Evolutionary conservation across 2,888 invertebrate genomes (phyloP), one percentile per base, ranked within the genome.

Genomic region (Andrena trimmerana): DNA sequence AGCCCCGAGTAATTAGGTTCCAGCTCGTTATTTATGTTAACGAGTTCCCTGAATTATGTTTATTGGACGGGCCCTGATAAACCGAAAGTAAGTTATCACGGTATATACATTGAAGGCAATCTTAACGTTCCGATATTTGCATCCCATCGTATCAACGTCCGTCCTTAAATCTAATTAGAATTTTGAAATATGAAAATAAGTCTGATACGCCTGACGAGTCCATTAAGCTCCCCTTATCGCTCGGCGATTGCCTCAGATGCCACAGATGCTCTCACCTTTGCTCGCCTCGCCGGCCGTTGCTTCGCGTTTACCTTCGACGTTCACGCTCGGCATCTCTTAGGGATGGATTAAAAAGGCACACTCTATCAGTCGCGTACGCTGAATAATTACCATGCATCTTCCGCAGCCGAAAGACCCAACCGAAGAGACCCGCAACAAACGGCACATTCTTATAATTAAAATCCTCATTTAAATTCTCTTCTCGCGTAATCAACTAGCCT

Each of bases 1-100:
- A 42, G 42, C 42, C 16, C 42, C 20, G 48, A 29, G 24, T 67
- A 78, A 80, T 78, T 67, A 71, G 78, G 48, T 57, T 62, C 52
- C 27, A 62, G 13, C 62, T 33, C 20, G 80, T 78, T 78, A 67
- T 78, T 80, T 80, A 78, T 62, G 80, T 71, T 78, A 80, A 67
- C 59, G 50, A 66, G 52, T 67, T 48, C 66, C 52, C 31, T 54
- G 71, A 78, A 54, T 67, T 78, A 67, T 54, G 66, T 57, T 80
- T 31, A 62, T 62, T 57, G 42, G n/a, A 10, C 24, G 20, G 66
- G 7, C n/a, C 8, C 20, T 5, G 71, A 78, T 78, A 78, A 78
- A 31, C 54, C 29, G 62, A 27, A 48, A 78, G 66, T 71, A 20
- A 50, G 71, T 57, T 78, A 36, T 48, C 24, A 8, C 48, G 13